These are phyloP conservation scores for Miltochrista miniata DNA, from an alignment of 2,888 invertebrate species.

Conservation along the genomic window DNA sequence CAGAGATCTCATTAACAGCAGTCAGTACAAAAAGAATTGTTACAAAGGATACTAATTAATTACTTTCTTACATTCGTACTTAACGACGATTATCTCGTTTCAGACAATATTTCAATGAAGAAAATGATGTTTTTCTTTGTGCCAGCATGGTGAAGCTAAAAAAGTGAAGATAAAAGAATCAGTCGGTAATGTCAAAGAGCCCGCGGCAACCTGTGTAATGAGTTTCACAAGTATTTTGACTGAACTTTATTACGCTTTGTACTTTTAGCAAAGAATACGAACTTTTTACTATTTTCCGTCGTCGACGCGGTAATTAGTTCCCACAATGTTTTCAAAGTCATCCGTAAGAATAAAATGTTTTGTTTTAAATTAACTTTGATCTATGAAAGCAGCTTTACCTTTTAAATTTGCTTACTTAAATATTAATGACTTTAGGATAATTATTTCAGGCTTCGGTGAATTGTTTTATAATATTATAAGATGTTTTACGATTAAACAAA, in stretches of 20 bases:
- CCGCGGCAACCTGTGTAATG: conserved; percentile 50
- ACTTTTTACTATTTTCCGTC: conserved; percentile 52
- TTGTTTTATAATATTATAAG: too few species aligned
- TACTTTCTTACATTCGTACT: too few species aligned
- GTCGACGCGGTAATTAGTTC: conserved; percentile 45
- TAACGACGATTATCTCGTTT: conserved; percentile 22
- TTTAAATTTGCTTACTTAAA: too few species aligned
- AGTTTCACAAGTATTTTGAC: conserved; percentile 58
- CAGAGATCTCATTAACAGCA: too few species aligned
- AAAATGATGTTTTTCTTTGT: conserved; percentile 30
- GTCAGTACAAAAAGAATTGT: too few species aligned
- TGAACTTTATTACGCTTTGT: conserved; percentile 51
- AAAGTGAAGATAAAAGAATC: conserved; percentile 42
- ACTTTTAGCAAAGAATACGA: conserved; percentile 31
- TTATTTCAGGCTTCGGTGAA: too few species aligned
- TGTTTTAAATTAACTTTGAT: conserved; percentile 11
- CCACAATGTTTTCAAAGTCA: conserved; percentile 34
- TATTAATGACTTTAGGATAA: too few species aligned
- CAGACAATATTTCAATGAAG: conserved; percentile 28
- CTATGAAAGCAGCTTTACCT: too few species aligned
- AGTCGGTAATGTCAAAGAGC: conserved; percentile 45
- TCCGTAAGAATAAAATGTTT: conserved; percentile 22
- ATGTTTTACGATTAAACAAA: too few species aligned
- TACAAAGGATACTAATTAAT: too few species aligned
- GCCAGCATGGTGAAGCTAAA: conserved; percentile 23